phyloP scores from a whole-genome alignment of 2,888 invertebrate genomes.

The Nomada goodeniana region DNA sequence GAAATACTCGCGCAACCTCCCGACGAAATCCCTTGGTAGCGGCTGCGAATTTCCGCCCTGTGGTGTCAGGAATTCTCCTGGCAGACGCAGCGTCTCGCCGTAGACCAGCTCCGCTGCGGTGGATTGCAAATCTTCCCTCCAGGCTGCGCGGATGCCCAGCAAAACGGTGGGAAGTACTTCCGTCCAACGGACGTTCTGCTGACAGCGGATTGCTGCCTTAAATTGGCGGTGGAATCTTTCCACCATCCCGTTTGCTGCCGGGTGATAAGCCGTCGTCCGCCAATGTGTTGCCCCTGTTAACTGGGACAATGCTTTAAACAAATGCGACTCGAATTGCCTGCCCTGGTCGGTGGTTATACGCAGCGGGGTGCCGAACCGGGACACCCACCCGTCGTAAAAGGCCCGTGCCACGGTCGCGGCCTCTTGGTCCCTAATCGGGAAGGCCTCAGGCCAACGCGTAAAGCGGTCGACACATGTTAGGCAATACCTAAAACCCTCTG shows the following conservation, averaged over 20 bases:
- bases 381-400: neutral
- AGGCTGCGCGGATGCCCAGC: slow-evolving; percentile 14
- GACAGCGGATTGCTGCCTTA: neutral
- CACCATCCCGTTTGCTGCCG: slow-evolving; percentile 2
- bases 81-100: slow-evolving; percentile 1
- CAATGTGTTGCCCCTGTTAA: neutral
- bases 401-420: neutral
- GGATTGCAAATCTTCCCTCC: neutral
- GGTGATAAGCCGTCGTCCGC: slow-evolving; percentile 2
- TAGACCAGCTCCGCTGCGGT: slow-evolving; percentile 5
- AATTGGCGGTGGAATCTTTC: slow-evolving; percentile 3
- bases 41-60: too few species aligned
- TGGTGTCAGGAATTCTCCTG: slow-evolving; percentile 3
- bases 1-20: slow-evolving; percentile 9
- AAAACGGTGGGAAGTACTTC: neutral
- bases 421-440: neutral
- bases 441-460: slow-evolving; percentile 16
- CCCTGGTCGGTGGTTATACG: slow-evolving; percentile 18
- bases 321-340: slow-evolving; percentile 2
- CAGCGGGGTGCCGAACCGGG: neutral
- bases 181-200: neutral
- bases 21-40: neutral
- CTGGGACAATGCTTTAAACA: neutral
- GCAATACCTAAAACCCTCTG: neutral
- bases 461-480: neutral